These are phyloP conservation scores for Cheilosia grossa DNA, from an alignment of 2,888 invertebrate species.

Conservation along the genomic window DNA sequence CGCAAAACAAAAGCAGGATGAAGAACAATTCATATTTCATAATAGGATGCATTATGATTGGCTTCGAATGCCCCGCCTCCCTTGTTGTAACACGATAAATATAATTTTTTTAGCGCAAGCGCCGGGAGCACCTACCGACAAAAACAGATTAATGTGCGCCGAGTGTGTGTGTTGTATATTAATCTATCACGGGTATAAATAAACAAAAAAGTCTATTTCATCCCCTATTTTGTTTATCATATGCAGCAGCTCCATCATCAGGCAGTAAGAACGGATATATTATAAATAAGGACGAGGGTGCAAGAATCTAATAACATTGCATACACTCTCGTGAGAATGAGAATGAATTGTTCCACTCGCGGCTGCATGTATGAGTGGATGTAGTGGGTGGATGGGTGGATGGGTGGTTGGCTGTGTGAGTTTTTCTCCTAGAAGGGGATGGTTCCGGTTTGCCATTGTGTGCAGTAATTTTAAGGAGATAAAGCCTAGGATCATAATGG, in stretches of 20 bases:
- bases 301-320: constrained; percentile 69
- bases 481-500: constrained; percentile 78
- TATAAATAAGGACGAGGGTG: constrained; percentile 53
- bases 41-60: constrained; percentile 76
- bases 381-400: constrained; percentile 32
- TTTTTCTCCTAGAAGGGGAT: constrained; percentile 9
- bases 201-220: constrained; percentile 48
- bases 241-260: constrained; percentile 46
- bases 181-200: constrained; percentile 64
- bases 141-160: constrained; percentile 55
- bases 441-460: constrained; percentile 70
- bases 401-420: constrained; percentile 36
- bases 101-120: constrained; percentile 83
- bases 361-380: constrained; percentile 21
- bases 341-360: constrained; percentile 57
- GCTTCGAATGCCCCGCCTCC: constrained; percentile 77
- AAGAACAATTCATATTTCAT: constrained; percentile 72
- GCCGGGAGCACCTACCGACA: constrained; percentile 69
- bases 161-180: constrained; percentile 61
- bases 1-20: constrained; percentile 72
- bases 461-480: constrained; percentile 82
- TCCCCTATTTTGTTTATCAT: constrained; percentile 59
- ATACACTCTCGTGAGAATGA: constrained; percentile 63
- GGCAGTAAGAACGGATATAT: constrained; percentile 37
- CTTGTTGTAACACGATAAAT: constrained; percentile 82